phyloP scores from a whole-genome alignment of 2,888 invertebrate species.

The Drosophila mayaguana region DNA sequence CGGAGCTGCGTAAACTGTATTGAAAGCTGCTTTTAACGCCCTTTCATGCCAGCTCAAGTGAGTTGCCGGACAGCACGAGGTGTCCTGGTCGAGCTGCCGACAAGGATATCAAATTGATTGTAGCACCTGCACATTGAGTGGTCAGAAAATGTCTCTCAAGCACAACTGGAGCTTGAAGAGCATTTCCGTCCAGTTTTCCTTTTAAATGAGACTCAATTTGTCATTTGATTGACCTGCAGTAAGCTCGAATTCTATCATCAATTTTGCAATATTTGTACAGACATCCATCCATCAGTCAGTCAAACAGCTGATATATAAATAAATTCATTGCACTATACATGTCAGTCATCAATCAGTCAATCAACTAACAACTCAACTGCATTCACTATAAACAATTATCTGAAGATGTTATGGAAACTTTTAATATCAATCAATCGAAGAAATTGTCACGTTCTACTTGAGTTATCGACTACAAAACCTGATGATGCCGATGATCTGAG shows the following conservation, averaged over 20 bases:
- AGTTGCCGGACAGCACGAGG: conserved; percentile 22
- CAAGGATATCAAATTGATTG: conserved; percentile 33
- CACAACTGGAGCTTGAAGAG: not conserved
- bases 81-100: conserved; percentile 21
- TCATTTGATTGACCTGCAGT: not conserved
- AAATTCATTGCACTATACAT: not conserved
- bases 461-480: not conserved
- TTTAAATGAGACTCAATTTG: not conserved
- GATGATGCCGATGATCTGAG: not conserved
- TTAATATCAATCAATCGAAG: not conserved
- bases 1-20: conserved; percentile 66
- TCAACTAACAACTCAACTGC: too few species aligned
- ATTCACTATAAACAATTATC: not conserved
- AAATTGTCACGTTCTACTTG: not conserved
- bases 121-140: conserved; percentile 36
- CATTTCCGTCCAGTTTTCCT: not conserved
- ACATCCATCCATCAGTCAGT: not conserved
- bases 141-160: conserved; percentile 7
- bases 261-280: too few species aligned
- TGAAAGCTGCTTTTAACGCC: conserved; percentile 73
- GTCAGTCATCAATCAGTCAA: too few species aligned
- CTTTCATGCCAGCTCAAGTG: conserved; percentile 35
- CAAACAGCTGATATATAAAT: not conserved
- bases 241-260: not conserved
- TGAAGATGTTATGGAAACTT: not conserved